These are phyloP conservation scores for Leucophenga montana DNA, from an alignment of 2,888 invertebrate genomes.

Conservation along the genomic window DNA sequence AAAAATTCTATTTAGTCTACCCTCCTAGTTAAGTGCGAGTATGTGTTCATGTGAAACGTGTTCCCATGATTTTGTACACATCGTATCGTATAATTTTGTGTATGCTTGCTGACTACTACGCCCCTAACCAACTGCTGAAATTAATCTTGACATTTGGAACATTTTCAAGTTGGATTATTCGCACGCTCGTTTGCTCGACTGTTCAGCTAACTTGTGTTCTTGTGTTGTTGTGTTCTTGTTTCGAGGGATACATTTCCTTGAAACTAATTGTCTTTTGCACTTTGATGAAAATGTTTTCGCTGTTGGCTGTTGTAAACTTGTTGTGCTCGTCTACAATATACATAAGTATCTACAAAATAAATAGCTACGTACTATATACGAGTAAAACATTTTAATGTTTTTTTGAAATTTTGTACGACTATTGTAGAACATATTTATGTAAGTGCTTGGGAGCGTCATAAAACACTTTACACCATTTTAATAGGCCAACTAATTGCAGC, in stretches of 20 bases:
- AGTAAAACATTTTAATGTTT: background rate
- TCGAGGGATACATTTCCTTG: conserved; percentile 6
- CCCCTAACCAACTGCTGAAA: background rate
- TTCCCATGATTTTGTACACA: no score
- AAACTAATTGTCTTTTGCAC: conserved; percentile 32
- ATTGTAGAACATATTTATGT: no score
- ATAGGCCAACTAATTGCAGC: conserved; percentile 5
- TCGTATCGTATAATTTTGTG: no score
- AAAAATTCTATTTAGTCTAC: background rate
- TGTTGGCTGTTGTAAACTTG: conserved; percentile 11
- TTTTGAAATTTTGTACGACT: background rate
- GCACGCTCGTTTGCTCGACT: conserved; percentile 3
- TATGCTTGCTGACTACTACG: no score
- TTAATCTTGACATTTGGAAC: conserved; percentile 27
- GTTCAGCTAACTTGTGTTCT: conserved; percentile 1
- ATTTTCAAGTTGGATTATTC: conserved; percentile 25
- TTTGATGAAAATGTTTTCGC: conserved; percentile 27
- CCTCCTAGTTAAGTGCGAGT: no score
- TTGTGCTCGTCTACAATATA: background rate
- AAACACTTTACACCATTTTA: conserved; percentile 19
- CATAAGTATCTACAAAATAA: no score
- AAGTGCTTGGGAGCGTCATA: background rate
- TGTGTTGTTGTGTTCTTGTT: background rate
- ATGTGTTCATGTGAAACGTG: no score
- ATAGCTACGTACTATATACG: background rate